phyloP scores from a whole-genome alignment of 2,888 invertebrate genomes.

The Synergus laeviventris region DNA sequence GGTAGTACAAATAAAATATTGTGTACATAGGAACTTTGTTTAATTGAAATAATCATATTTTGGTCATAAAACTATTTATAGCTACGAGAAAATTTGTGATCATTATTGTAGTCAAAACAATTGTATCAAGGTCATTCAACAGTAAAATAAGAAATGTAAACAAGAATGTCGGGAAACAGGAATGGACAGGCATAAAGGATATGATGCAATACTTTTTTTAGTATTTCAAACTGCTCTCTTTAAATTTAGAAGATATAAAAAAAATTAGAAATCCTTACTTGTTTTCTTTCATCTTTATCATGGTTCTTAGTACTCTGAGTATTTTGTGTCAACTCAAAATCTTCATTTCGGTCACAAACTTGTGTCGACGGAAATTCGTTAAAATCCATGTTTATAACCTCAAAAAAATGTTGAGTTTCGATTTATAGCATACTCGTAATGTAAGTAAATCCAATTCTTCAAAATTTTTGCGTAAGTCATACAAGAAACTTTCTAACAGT shows the following conservation, averaged over 20 bases:
- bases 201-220: not conserved
- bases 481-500: not conserved
- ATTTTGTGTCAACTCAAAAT: not conserved
- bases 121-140: not conserved
- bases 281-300: not conserved
- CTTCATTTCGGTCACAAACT: not conserved
- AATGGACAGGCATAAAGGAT: not conserved
- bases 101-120: not conserved
- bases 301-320: not conserved
- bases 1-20: no score
- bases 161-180: no score
- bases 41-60: not conserved
- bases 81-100: not conserved
- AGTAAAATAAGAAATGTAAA: not conserved
- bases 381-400: constrained; percentile 22
- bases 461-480: not conserved
- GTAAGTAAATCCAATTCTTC: not conserved
- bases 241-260: not conserved
- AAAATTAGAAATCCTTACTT: not conserved
- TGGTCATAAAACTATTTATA: no score
- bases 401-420: not conserved
- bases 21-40: no score
- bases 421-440: not conserved
- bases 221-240: not conserved
- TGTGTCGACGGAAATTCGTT: constrained; percentile 1